Evolutionary conservation across 2,888 invertebrate species (phyloP).

Genomic region (Drosophila austrosaltans): DNA sequence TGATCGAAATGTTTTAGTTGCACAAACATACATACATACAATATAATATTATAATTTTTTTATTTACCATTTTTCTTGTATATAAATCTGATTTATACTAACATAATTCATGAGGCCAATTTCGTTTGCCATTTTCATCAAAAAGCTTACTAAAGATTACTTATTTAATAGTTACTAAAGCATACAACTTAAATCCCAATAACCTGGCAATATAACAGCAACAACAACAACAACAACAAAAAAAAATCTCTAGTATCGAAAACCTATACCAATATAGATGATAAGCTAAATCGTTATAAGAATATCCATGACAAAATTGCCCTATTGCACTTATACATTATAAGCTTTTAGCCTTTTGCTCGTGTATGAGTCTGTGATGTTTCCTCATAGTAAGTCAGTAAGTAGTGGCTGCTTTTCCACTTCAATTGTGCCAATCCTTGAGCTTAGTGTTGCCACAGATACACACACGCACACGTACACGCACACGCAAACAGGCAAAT

Average conservation of each 20-base stretch:
- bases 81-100: no score
- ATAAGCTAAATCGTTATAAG: constrained; percentile 24
- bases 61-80: no score
- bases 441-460: constrained; percentile 47
- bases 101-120: background rate
- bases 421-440: constrained; percentile 48
- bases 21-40: no score
- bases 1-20: background rate
- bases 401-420: constrained; percentile 40
- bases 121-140: background rate
- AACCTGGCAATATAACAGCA: background rate
- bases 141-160: background rate
- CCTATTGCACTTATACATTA: constrained; percentile 25
- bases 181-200: background rate
- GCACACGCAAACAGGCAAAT: constrained; percentile 15
- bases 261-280: constrained; percentile 2
- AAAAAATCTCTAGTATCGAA: background rate
- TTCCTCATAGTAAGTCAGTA: constrained; percentile 19
- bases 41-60: no score
- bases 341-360: constrained; percentile 52
- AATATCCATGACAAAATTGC: constrained; percentile 27
- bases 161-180: constrained; percentile 6
- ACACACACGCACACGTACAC: constrained; percentile 29
- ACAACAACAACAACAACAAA: background rate
- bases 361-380: constrained; percentile 13